Percentiles rank a stretch among this genome's conserved stretches.
phyloP scores from a whole-genome alignment of 2,797 vertebrate species.

The Dipus sagitta region DNA sequence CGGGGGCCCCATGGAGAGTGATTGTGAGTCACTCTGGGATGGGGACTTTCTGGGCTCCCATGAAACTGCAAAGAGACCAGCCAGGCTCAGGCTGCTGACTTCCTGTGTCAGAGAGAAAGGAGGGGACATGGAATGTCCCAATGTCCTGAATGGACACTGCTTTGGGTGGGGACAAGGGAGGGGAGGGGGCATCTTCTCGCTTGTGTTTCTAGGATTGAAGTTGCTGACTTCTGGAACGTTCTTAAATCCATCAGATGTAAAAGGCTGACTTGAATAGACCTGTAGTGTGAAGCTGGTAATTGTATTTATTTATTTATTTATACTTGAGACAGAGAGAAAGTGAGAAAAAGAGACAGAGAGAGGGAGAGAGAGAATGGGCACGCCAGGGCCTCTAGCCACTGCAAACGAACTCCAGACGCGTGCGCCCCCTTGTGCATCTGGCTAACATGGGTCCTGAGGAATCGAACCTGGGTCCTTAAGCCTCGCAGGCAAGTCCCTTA shows the following conservation, averaged over 20 bases:
- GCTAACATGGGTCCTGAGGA: no score
- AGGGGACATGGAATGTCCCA: background rate
- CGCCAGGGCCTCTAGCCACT: no score
- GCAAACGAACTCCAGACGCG: no score
- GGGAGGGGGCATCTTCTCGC: constrained; percentile 38
- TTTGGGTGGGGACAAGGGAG: background rate
- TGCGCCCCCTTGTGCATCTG: no score
- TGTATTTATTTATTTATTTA: background rate
- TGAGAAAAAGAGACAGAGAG: no score
- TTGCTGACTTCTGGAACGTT: constrained; percentile 71
- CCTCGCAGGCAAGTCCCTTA: no score
- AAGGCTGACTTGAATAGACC: constrained; percentile 77
- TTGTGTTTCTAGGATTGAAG: constrained; percentile 69
- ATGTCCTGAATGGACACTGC: constrained; percentile 45
- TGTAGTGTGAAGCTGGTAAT: constrained; percentile 64
- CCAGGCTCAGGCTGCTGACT: background rate
- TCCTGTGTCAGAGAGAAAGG: background rate
- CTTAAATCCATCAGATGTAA: constrained; percentile 78
- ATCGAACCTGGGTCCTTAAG: no score
- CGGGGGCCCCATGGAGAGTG: no score
- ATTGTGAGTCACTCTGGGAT: background rate
- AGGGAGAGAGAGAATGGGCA: no score
- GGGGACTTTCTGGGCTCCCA: background rate
- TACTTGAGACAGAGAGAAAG: no score
- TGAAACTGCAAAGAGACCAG: background rate